phyloP scores from a whole-genome alignment of 2,113 vertebrate genomes.

The Colistium nudipinnis region DNA sequence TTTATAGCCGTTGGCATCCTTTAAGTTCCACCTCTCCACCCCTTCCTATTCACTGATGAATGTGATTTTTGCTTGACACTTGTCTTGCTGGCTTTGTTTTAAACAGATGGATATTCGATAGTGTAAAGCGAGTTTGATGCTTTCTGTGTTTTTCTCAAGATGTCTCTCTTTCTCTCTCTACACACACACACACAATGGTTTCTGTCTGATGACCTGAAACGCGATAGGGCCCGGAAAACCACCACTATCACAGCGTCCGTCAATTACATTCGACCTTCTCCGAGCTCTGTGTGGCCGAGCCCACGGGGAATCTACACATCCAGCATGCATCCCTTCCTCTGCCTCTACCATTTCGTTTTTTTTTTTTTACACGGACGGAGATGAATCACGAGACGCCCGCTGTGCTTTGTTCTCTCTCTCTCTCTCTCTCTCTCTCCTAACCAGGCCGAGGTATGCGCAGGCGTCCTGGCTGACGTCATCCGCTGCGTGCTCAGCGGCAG shows the following conservation, averaged over 20 bases:
- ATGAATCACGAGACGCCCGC: conserved; percentile 57
- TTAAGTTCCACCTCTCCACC: too few relatives aligned
- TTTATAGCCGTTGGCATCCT: too few relatives aligned
- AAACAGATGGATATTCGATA: neutral
- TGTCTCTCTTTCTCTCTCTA: neutral
- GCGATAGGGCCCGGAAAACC: conserved; percentile 32
- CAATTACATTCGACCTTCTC: conserved; percentile 32
- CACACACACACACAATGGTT: neutral
- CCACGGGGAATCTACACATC: conserved; percentile 21
- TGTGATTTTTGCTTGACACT: neutral
- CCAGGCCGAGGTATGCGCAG: conserved; percentile 74
- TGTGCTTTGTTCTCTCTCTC: conserved; percentile 55
- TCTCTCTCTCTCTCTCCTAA: too few relatives aligned
- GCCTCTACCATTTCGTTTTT: conserved; percentile 10
- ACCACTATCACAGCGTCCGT: conserved; percentile 39
- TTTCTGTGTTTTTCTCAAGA: conserved; percentile 16
- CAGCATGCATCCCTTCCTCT: conserved; percentile 12
- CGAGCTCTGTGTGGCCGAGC: conserved; percentile 38
- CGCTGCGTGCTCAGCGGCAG: conserved; percentile 76
- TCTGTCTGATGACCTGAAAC: conserved; percentile 62
- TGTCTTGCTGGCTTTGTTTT: neutral
- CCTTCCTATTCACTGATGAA: too few relatives aligned
- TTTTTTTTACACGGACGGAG: neutral
- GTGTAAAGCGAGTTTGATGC: neutral
- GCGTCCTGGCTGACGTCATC: conserved; percentile 77